Base-by-base conservation (phyloP, 2,888 invertebrate genomes). In the Agrotis ipsilon region DNA sequence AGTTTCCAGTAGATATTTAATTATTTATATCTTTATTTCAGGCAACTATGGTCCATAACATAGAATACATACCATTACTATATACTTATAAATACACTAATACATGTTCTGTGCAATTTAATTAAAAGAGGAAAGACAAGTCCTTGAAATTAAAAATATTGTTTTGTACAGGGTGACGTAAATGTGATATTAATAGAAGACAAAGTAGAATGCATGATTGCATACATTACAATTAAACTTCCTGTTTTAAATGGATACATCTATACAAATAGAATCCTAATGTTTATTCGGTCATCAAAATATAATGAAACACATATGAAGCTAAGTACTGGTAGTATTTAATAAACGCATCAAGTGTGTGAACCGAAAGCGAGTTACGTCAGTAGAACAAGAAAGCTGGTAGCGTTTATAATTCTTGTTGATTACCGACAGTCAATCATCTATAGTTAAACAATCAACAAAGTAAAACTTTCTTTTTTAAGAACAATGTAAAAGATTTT, bases 371-470 rank as follows among this genome's bases (percentile, higher is more conserved):
- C 81, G 78, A 71, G 86, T 89, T 89, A 88, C 89, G 86, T 89
- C 87, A 88, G 83, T 84, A 79, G 72, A 68, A 80, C 86, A 86
- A 69, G 86, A 85, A 86, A 86, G 86, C 86, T 87, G 85, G 90
- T 90, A 89, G 90, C 90, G 87, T 88, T 87, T 87, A 88, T 86
- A 86, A 83, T 85, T 80, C 83, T 84, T 83, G 87, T 88, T 88
- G 89, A 89, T 86, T 87, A 83, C 88, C 86, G 81, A 81, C 88
- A 89, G 71, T 88, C 90, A 90, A 90, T 91, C 91, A 91, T 91
- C 84, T 86, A 88, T 90, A 87, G 90, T 91, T 91, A 92, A 91
- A 91, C 92, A 92, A 92, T 91, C 91, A 92, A 87, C 77, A 81
- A 78, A 72, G 71, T 79, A 70, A 78, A 86, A 89, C 92, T 92